Base-by-base conservation (phyloP, 2,113 vertebrate genomes). In the Catharus minimus region DNA sequence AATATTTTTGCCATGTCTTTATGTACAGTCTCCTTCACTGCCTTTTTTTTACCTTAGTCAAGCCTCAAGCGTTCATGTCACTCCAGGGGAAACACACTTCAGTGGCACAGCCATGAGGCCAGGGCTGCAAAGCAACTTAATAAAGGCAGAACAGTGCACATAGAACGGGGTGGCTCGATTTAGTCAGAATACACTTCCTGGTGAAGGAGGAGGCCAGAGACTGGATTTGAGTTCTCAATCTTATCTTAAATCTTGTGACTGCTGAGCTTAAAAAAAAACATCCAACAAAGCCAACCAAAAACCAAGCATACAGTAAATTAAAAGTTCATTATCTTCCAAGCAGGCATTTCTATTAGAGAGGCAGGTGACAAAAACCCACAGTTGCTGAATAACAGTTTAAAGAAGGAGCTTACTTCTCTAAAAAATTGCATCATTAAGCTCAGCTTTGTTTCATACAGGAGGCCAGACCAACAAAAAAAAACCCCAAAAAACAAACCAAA, bases 101-200 rank as follows among this genome's bases (percentile, higher is more conserved):
- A 98, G 98, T 98, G 98, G 98, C 98, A 98, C 97, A 96, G 98
- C 95, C 97, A 95, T 96, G 95, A 97, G 97, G 92, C 97, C 95
- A 97, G 97, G 98, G 98, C 98, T 98, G 98, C 98, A 98, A 99
- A 99, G 98, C 98, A 98, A 98, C 97, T 95, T 89, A 93, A 94
- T 94, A 95, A 96, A 98, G 95, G 96, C 95, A 96, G 93, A 98
- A 97, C 98, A 99, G 98, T 98, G 98, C 98, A 98, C 95, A 95
- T 97, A 97, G 93, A 96, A 98, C 94, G 92, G 98, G 97, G 98
- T 98, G 98, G 96, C 97, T 98, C 96, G 58, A 93, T 97, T 97
- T 96, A 90, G 96, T 98, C 96, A 97, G 89, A 97, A 97, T 96
- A 97, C 95, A 97, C 96, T 98, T 98, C 94, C 98, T 97, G 96